Conservation (phyloP, 2,888 invertebrate genomes). For the Apodemia duryi region DNA sequence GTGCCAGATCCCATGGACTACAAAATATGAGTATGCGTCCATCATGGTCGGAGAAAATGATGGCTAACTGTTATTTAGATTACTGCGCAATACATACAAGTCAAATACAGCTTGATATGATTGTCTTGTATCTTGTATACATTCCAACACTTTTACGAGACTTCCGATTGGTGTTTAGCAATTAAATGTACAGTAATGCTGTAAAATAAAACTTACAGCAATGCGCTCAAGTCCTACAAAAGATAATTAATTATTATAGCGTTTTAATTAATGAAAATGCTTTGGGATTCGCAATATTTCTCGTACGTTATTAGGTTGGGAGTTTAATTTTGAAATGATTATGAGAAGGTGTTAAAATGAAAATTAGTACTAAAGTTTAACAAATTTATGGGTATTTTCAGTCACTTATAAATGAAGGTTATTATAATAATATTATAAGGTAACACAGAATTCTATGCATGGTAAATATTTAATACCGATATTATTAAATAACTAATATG, state of each 20-base stretch:
- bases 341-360: not conserved
- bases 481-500: too few species aligned
- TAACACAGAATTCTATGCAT: too few species aligned
- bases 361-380: not conserved
- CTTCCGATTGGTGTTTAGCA: not conserved
- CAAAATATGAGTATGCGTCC: conserved; percentile 19
- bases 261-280: not conserved
- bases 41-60: conserved; percentile 35
- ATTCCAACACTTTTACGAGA: conserved; percentile 6
- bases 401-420: too few species aligned
- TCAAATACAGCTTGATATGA: conserved; percentile 22
- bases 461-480: too few species aligned
- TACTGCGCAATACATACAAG: conserved; percentile 37
- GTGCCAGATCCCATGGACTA: not conserved
- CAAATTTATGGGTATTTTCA: too few species aligned
- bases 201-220: not conserved
- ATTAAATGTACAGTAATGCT: conserved; percentile 5
- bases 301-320: not conserved
- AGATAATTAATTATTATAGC: not conserved
- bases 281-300: not conserved
- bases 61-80: conserved; percentile 44
- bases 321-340: not conserved
- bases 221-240: not conserved
- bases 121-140: not conserved
- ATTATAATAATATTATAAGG: too few species aligned